Base-by-base conservation (phyloP, 1,140 invertebrate genomes). In the Drosophila athabasca region DNA sequence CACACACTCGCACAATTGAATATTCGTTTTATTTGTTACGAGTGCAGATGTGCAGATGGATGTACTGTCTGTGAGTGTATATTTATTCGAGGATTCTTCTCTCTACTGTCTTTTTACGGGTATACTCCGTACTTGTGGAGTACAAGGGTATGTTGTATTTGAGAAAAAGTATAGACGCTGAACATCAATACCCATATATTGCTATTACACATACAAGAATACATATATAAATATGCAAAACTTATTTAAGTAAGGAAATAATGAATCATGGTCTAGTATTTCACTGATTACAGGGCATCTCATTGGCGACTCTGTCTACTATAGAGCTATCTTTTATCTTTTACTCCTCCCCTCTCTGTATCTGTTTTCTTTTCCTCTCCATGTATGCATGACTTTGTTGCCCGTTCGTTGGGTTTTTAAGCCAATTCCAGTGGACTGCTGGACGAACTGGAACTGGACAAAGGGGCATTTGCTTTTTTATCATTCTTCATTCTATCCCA, bases 351-450 rank as follows among this genome's bases (percentile, higher is more conserved):
- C 26, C 31, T 11, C 26, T 41, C 51, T 67, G 41, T 62, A 50
- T 57, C 19, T 19, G 29, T 55, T 55, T 43, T 48, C 49, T 39
- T 13, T 62, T 24, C 57, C 35, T 31, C n/a, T 61, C 29, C 41
- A 29, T 13, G 22, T 35, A 29, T 85, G 85, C 81, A 84, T 84
- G 81, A 84, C 71, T 73, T 62, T 81, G 78, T 76, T 80, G 66
- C 51, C 71, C 73, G 81, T 65, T 73, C 83, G 78, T 83, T 76
- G 83, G 71, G 79, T 87, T 88, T 87, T 88, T 79, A 83, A 88
- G 83, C 83, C 83, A 87, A 87, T 87, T 87, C 79, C 76, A 88
- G 76, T 67, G 81, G 76, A 62, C 58, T 53, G 62, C 26, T 35
- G 8, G 6, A 13, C n/a, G n/a, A n/a, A n/a, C n/a, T n/a, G n/a